Conservation (phyloP, 2,888 invertebrate species). For the Herminia tarsipennalis region DNA sequence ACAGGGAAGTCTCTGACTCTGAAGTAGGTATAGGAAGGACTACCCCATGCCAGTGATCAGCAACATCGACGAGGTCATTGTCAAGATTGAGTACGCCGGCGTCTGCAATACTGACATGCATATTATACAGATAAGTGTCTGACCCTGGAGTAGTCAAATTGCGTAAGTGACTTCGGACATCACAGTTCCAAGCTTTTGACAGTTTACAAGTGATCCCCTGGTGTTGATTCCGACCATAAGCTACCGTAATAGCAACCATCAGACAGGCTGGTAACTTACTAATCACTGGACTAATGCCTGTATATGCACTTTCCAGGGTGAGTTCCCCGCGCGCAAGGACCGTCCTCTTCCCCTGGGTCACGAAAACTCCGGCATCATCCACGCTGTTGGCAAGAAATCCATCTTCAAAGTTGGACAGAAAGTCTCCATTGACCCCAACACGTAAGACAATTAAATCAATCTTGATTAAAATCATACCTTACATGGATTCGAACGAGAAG, state of each 20-base stretch:
- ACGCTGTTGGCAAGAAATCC: conserved; percentile 85
- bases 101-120: conserved; percentile 91
- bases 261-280: too few relatives aligned
- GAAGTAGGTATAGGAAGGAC: conserved; percentile 67
- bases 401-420: conserved; percentile 87
- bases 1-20: conserved; percentile 86
- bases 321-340: conserved; percentile 86
- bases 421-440: conserved; percentile 89
- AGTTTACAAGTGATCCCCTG: too few relatives aligned
- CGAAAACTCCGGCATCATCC: conserved; percentile 88
- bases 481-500: too few relatives aligned
- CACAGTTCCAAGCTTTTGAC: too few relatives aligned
- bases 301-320: conserved; percentile 78
- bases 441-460: too few relatives aligned
- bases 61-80: conserved; percentile 85
- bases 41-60: conserved; percentile 78
- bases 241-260: too few relatives aligned
- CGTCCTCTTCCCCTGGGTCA: conserved; percentile 87
- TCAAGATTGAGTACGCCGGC: conserved; percentile 88
- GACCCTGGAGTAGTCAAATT: too few relatives aligned
- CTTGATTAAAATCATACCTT: too few relatives aligned
- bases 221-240: too few relatives aligned
- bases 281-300: too few relatives aligned
- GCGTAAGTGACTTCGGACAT: too few relatives aligned
- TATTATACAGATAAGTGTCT: conserved; percentile 87